Evolutionary conservation across 2,113 vertebrate genomes (phyloP).

Genomic region (Anarrhichthys ocellatus): DNA sequence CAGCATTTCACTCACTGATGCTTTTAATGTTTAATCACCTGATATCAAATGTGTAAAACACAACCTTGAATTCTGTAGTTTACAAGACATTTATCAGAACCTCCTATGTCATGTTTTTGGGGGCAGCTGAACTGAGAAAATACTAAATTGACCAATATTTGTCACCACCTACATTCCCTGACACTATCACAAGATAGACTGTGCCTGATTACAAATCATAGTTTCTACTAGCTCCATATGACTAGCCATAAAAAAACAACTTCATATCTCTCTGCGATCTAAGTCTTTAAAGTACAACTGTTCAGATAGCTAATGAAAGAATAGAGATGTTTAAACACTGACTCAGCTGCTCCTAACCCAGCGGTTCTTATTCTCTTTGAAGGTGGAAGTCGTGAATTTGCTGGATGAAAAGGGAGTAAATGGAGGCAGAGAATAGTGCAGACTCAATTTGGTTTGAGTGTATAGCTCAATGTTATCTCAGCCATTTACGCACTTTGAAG

Average conservation of each 20-base stretch:
- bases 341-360: conserved; percentile 32
- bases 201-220: background rate
- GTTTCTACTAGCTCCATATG: background rate
- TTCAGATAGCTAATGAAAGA: conserved; percentile 22
- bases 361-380: conserved; percentile 55
- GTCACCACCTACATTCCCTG: background rate
- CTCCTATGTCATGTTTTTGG: background rate
- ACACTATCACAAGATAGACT: too few species aligned
- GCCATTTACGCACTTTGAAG: conserved; percentile 21
- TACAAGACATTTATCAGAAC: too few species aligned
- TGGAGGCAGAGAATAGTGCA: background rate
- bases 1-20: background rate
- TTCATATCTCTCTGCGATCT: conserved; percentile 3
- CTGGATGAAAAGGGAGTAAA: conserved; percentile 41
- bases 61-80: background rate
- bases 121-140: background rate
- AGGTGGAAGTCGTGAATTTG: conserved; percentile 44
- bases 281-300: conserved; percentile 10
- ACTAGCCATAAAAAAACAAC: conserved; percentile 15
- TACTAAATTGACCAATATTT: background rate
- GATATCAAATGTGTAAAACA: background rate
- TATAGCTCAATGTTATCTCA: background rate
- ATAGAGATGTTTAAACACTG: conserved; percentile 29
- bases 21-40: background rate
- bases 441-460: conserved; percentile 10